Percentiles rank a stretch among this genome's conserved stretches.
Evolutionary conservation across 2,888 invertebrate species (phyloP).

Genomic region (Xestia rhomboidea): DNA sequence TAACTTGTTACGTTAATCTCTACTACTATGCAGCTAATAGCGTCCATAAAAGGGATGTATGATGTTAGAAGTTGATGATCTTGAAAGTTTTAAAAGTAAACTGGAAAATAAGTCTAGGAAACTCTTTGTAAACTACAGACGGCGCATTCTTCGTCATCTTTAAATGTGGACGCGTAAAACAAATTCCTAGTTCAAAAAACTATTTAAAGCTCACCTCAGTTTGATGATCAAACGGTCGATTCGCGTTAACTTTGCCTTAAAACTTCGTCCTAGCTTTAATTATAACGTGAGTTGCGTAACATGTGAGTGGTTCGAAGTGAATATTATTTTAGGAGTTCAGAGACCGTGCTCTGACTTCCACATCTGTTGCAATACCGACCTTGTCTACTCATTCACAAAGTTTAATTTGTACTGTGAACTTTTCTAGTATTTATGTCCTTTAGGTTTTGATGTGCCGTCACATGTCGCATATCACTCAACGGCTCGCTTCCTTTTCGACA

Average conservation of each 20-base stretch:
- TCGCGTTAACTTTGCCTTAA: slow-evolving; percentile 80
- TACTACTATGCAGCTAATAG: background rate
- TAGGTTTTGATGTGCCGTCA: slow-evolving; percentile 76
- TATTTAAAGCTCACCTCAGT: slow-evolving; percentile 44
- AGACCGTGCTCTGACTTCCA: slow-evolving; percentile 78
- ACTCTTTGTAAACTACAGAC: background rate
- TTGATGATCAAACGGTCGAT: slow-evolving; percentile 68
- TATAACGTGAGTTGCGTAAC: slow-evolving; percentile 89
- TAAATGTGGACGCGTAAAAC: slow-evolving; percentile 29
- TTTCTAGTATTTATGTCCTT: slow-evolving; percentile 76
- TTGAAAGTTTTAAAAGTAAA: background rate
- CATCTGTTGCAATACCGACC: slow-evolving; percentile 74
- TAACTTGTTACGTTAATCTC: background rate
- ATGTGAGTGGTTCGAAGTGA: slow-evolving; percentile 87
- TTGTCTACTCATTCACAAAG: slow-evolving; percentile 76
- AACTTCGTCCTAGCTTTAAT: slow-evolving; percentile 86
- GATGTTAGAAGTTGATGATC: too few relatives aligned
- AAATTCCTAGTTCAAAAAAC: slow-evolving; percentile 19
- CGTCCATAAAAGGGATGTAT: too few relatives aligned
- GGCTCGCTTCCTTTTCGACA: slow-evolving; percentile 88
- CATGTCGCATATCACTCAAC: slow-evolving; percentile 90
- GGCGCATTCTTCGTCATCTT: slow-evolving; percentile 1
- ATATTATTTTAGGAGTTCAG: slow-evolving; percentile 90
- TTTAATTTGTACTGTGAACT: slow-evolving; percentile 76
- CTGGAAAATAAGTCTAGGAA: background rate